Conservation (phyloP, 1,140 invertebrate species). For the Trichonephila inaurata region DNA sequence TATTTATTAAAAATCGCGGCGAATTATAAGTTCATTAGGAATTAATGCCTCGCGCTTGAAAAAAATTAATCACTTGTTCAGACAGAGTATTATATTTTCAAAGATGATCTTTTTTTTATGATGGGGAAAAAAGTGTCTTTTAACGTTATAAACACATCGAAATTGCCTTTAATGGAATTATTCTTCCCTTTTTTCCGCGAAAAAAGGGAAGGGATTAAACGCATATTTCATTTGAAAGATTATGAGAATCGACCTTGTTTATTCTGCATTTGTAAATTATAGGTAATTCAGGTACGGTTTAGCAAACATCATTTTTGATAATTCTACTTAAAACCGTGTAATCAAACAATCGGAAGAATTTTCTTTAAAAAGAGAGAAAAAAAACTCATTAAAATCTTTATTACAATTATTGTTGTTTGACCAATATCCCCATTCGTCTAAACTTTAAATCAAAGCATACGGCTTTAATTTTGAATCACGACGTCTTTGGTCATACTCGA, state of each 20-base stretch:
- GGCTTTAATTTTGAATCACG: constrained; percentile 38
- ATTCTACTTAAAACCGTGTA: constrained; percentile 29
- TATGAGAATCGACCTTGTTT: constrained; percentile 63
- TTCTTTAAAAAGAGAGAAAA: background rate
- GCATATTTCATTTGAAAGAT: constrained; percentile 57
- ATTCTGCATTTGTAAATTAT: constrained; percentile 65
- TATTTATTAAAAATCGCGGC: constrained; percentile 74
- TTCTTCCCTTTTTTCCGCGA: background rate
- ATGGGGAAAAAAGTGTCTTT: constrained; percentile 50
- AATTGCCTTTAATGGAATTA: constrained; percentile 62
- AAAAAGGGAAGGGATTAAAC: constrained; percentile 12
- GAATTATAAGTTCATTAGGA: constrained; percentile 75
- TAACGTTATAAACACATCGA: constrained; percentile 60
- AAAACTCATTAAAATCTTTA: constrained; percentile 48
- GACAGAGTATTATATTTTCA: constrained; percentile 58
- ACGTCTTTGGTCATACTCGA: background rate
- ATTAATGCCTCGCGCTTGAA: constrained; percentile 60
- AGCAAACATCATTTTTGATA: constrained; percentile 51
- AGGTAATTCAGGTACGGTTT: constrained; percentile 27
- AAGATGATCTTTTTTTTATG: constrained; percentile 45
- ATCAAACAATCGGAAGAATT: constrained; percentile 51
- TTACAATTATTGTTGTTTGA: constrained; percentile 60
- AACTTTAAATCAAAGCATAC: constrained; percentile 11
- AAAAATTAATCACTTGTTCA: constrained; percentile 61
- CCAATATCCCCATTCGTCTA: constrained; percentile 32